Base-by-base conservation (phyloP, 2,888 invertebrate species). In the Leptinotarsa peninsularis region DNA sequence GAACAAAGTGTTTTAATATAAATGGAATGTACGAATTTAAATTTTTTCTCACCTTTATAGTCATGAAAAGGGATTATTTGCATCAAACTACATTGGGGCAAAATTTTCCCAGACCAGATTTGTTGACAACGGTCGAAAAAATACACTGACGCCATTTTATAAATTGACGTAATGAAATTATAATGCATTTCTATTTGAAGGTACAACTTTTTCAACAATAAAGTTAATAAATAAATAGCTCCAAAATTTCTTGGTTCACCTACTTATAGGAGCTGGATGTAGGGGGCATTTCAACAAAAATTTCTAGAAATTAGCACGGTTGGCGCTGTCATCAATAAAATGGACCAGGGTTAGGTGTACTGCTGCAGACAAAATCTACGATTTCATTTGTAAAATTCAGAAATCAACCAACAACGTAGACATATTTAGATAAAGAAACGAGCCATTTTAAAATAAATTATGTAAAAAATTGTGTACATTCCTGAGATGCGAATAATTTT, bases 211-310 rank as follows among this genome's bases (percentile, higher is more conserved):
- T 63, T 10, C 0, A 63, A n/a, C 17, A 63, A n/a, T 63, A 13
- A 43, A 63, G 4, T 21, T 5, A 17, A 63, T 27, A 43, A 63
- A 33, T 63, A 4, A n/a, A 68, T 52, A 18, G 54, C 50, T 68
- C 60, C 56, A 21, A 68, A 76, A 76, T 73, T 76, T 70, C 72
- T 58, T 75, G 75, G 75, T 73, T 49, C 73, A 58, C 73, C 78
- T 86, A 86, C 86, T 87, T 87, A 84, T 84, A 83, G 80, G 82
- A 84, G 81, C 82, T 73, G 82, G 86, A 87, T 87, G 87, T 89
- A 92, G 92, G 91, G 91, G 91, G 92, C 92, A 91, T 91, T 91
- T 88, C 90, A 89, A 90, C 90, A 90, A 91, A 91, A 91, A 91
- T 91, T 91, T 91, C 91, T 88, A 88, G 89, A 90, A 91, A 91